Conservation (phyloP, 2,113 vertebrate species). For the Arvicanthis niloticus region DNA sequence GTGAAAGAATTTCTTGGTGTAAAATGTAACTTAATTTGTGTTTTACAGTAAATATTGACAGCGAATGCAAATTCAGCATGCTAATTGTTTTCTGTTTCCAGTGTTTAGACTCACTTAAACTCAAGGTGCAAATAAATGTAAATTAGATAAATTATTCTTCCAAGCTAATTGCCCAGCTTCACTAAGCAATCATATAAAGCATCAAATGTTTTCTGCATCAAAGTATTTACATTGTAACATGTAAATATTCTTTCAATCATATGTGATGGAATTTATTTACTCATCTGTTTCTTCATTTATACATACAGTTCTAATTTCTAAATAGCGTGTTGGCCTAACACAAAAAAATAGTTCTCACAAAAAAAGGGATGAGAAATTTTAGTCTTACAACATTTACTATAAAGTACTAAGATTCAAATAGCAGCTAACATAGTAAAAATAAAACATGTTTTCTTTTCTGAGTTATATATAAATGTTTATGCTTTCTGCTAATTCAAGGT, state of each 20-base stretch:
- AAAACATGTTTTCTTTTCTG: background rate
- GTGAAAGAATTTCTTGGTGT: conserved; percentile 6
- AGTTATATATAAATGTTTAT: background rate
- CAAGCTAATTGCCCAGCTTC: conserved; percentile 35
- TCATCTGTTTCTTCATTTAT: background rate
- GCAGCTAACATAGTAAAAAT: background rate
- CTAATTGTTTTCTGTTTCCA: conserved; percentile 10
- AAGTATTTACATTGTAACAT: background rate
- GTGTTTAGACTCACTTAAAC: conserved; percentile 24
- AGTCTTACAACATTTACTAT: background rate
- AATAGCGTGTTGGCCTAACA: background rate
- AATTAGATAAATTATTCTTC: conserved; percentile 61
- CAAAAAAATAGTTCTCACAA: background rate
- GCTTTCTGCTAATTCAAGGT: background rate
- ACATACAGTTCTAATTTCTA: background rate
- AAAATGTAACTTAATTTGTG: conserved; percentile 54
- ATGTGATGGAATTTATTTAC: background rate
- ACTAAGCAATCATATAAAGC: background rate
- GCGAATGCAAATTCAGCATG: conserved; percentile 12
- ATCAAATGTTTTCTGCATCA: background rate
- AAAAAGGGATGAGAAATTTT: background rate
- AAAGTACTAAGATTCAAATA: background rate
- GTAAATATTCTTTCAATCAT: background rate
- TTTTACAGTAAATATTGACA: conserved; percentile 54
- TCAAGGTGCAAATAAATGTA: conserved; percentile 50